Evolutionary conservation across 2,797 vertebrate genomes (phyloP).

Genomic region (Tapirus indicus): DNA sequence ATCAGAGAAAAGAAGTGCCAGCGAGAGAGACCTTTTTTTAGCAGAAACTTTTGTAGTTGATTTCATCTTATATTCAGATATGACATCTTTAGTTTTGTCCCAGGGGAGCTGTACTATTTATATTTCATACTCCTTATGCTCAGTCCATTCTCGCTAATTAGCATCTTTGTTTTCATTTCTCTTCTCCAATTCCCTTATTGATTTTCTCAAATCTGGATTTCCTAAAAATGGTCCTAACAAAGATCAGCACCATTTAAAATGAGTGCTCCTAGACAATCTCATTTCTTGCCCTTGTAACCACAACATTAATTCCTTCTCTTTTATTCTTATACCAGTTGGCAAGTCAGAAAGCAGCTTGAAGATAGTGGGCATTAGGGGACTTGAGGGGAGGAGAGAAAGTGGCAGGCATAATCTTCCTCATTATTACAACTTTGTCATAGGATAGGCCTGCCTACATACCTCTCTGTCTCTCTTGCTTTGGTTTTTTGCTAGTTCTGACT

Average conservation of each 20-base stretch:
- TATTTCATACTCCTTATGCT: not conserved
- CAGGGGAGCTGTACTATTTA: not conserved
- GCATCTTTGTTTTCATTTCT: conserved; percentile 58
- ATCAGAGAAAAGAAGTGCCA: not conserved
- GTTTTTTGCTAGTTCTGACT: not conserved
- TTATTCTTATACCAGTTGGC: not conserved
- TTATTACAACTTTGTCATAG: not conserved
- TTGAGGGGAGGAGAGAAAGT: not conserved
- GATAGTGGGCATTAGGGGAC: not conserved
- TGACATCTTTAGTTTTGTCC: conserved; percentile 17
- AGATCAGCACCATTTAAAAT: not conserved
- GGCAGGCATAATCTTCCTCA: not conserved
- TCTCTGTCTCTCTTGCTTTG: not conserved
- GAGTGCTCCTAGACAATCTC: not conserved
- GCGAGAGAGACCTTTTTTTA: not conserved
- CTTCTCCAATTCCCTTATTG: conserved; percentile 10
- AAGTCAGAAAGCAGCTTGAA: not conserved
- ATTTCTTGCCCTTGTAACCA: not conserved
- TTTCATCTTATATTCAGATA: not conserved
- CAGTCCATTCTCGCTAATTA: not conserved
- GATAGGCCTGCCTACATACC: not conserved
- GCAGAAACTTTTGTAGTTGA: not conserved
- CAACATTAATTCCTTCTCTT: not conserved
- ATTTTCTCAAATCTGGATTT: conserved; percentile 38
- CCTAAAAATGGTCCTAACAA: not conserved